Percentiles rank a stretch among this genome's conserved stretches.
phyloP scores from a whole-genome alignment of 2,797 vertebrate genomes.

The Hypotaenidia okinawae region DNA sequence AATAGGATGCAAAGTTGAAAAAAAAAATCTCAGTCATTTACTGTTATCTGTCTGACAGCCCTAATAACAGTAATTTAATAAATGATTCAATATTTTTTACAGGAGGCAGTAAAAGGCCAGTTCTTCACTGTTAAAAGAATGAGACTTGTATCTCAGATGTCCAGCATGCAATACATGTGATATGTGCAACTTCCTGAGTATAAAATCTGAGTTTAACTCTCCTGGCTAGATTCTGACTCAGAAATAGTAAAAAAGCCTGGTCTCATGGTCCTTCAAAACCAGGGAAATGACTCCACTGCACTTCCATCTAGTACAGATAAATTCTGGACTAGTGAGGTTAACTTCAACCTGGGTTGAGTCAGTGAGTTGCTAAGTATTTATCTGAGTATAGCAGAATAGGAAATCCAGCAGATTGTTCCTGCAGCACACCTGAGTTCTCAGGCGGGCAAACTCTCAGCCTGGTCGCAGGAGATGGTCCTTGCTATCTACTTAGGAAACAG shows the following conservation, averaged over 20 bases:
- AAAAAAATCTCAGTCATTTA: not conserved
- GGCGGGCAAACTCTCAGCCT: not conserved
- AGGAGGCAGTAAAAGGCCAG: not conserved
- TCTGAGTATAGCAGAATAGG: not conserved
- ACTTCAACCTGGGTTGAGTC: not conserved
- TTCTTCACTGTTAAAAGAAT: not conserved
- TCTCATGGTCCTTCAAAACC: not conserved
- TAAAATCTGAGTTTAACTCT: not conserved
- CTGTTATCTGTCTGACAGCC: not conserved
- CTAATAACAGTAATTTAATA: not conserved
- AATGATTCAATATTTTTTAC: not conserved
- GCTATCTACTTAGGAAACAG: not conserved
- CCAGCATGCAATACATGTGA: not conserved
- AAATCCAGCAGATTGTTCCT: not conserved
- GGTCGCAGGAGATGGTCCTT: not conserved
- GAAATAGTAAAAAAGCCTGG: not conserved
- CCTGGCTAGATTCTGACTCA: not conserved
- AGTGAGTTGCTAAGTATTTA: not conserved
- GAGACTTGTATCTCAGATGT: not conserved
- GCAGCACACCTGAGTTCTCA: not conserved
- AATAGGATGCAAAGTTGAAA: not conserved
- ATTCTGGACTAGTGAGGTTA: not conserved
- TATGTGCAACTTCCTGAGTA: not conserved
- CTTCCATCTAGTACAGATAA: not conserved
- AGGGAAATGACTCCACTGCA: not conserved